Evolutionary conservation across 2,888 invertebrate genomes (phyloP), one percentile per base, ranked within the genome.

Genomic region (Eristalis intricaria): DNA sequence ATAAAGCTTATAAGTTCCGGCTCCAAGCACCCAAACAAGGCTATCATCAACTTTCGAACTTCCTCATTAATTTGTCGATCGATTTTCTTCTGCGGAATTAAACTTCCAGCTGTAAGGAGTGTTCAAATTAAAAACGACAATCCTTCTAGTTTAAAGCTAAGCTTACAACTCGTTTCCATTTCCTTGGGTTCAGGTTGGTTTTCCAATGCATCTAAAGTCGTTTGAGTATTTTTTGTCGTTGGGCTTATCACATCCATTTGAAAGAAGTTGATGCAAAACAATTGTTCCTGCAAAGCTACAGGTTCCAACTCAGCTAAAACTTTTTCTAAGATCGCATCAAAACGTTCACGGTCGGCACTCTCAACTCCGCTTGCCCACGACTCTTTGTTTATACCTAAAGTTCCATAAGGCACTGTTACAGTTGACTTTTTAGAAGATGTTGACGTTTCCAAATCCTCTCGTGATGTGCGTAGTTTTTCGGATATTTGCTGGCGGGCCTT

Each of bases 181-280:
- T 89, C 90, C 22, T 84, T 85, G 86, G 91, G 90, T n/a, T 92
- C 91, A 8, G 90, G 89, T 29, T 94, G 94, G 40, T 90, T 90
- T 50, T 92, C 91, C 73, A 92, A 90, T 1, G 92, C 92, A 90
- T 95, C 95, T 68, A 95, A 91, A 1, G 95, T 95, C 13, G 95
- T 95, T 90, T 94, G 94, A 0, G 94, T 95, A 90, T 95, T 95
- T 92, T 93, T 94, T 5, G 93, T 92, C 40, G 94, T 94, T 0
- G 95, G 94, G 90, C 94, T 95, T 81, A 94, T 90, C 89, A 94
- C 94, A 90, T 96, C 96, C 90, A 98, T 94, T 92, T 97, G 97
- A 92, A 99, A 98, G 94, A 99, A 99, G 85, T 95, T 95, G 22
- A 97, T 96, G 92, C 98, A 99, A 93, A 99, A 99, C 89, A 98